A percentile compares a stretch with the other conserved stretches of the same genome.
Evolutionary conservation across 2,113 vertebrate species (phyloP).

Genomic region (Syngnathoides biaculeatus): DNA sequence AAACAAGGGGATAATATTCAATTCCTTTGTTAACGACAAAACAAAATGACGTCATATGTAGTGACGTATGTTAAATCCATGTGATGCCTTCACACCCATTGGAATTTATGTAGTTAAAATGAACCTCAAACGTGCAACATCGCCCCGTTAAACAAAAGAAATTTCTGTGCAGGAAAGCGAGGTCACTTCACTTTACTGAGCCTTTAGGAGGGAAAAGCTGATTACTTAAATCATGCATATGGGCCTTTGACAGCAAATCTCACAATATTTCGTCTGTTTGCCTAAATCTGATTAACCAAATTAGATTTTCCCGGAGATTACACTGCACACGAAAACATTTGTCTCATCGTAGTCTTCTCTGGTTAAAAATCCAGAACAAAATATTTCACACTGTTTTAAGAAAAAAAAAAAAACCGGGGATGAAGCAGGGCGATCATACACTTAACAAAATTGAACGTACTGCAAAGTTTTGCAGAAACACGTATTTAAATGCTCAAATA

Average conservation of each 20-base stretch:
- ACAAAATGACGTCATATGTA: slow-evolving; percentile 50
- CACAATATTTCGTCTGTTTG: slow-evolving; percentile 14
- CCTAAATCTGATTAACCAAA: slow-evolving; percentile 36
- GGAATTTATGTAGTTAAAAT: background rate
- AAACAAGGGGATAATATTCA: slow-evolving; percentile 15
- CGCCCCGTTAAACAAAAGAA: background rate
- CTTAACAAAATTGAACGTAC: background rate
- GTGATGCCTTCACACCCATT: slow-evolving; percentile 29
- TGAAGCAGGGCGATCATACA: background rate
- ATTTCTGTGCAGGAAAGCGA: background rate
- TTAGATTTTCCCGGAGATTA: slow-evolving; percentile 11
- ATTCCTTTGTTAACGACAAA: slow-evolving; percentile 53
- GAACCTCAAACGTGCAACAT: background rate
- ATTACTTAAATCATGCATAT: slow-evolving; percentile 33
- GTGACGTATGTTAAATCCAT: slow-evolving; percentile 33
- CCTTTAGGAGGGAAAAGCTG: slow-evolving; percentile 10
- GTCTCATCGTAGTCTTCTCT: background rate
- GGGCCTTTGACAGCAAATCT: slow-evolving; percentile 7
- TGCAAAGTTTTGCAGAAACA: background rate
- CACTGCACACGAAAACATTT: slow-evolving; percentile 18
- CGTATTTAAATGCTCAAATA: background rate
- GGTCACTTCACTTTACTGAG: slow-evolving; percentile 3
- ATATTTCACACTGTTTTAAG: background rate
- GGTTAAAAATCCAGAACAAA: background rate
- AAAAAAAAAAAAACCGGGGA: too few relatives aligned